Base-by-base conservation (phyloP, 1,140 invertebrate genomes). In the Micrasema longulum region DNA sequence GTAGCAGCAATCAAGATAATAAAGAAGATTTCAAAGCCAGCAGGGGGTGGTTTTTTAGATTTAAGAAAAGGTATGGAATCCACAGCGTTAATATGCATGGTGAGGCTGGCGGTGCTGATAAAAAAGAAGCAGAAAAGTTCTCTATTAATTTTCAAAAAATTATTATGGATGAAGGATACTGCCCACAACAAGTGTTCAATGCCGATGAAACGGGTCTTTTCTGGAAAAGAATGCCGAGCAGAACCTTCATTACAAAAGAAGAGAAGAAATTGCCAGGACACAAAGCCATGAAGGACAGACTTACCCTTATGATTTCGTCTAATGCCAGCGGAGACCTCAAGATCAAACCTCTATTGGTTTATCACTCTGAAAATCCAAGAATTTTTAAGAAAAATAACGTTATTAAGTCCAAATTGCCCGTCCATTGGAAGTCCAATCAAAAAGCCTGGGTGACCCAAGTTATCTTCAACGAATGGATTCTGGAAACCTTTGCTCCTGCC, bases 331-430 rank as follows among this genome's bases (percentile, higher is more conserved):
- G 82, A n/a, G 77, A 82, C 76, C 78, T 72, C 23, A 80, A 81
- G 50, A 62, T 84, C 16, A 84, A 85, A 76, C 80, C 80, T 65
- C 68, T 85, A 50, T 69, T 85, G 43, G 77, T 86, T 45, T 81
- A 85, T 77, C 76, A 77, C 64, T 80, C 78, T 50, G 76, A 82
- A 77, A 82, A 80, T 77, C 81, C 80, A 66, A 74, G 79, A 75
- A 77, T 78, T 3, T 77, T 85, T 50, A 79, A 80, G 75, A 71
- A 73, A 68, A n/a, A 31, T 52, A 78, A 78, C 62, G 73, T 77
- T 47, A 72, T 71, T 60, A 77, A 77, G 69, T 72, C 60, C 68
- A 62, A 76, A 53, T 73, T 84, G 36, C 79, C 79, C 26, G 79
- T 84, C n/a, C 74, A 78, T 74, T 83, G 78, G 77, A 78, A 72